Base-by-base conservation (phyloP, 2,888 invertebrate genomes). In the Chaitophorus viminalis region DNA sequence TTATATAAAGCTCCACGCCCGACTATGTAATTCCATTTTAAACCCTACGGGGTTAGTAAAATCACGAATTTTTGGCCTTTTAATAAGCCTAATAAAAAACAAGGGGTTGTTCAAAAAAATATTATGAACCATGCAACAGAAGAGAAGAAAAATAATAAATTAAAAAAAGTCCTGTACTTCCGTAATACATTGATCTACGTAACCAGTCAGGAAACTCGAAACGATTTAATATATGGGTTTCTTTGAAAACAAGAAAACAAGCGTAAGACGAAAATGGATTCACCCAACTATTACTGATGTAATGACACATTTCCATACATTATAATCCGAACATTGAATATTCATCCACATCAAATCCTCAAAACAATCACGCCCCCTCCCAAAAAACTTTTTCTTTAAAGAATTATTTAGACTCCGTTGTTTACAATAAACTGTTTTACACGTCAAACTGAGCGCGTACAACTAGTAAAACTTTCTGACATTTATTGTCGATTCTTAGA, bases 21-120 rank as follows among this genome's bases (percentile, higher is more conserved):
- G 65, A 36, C 65, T 29, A 29, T 52, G 54, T 79, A 86, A 86
- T 72, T 77, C 36, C 54, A 21, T 78, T 86, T 83, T 78, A 86
- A 78, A 36, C 78, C 68, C 78, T 33, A 33, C 31, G 78, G 86
- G 72, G 86, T 86, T 18, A 36, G 78, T 78, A 54, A 78, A 78
- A 70, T 72, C 86, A 78, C 70, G 60, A 79, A 68, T 70, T 78
- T 29, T 72, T 78, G n/a, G 82, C 36, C 74, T 68, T 85, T 86
- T 78, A 87, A 87, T 87, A 87, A 87, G 74, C 79, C 60, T 75
- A 65, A 81, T 79, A 87, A 81, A 87, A 83, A 33, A 74, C 36
- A 60, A 87, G 39, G 60, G 79, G 39, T 36, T 25, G 54, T 83
- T 60, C 14, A 5, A 54, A 81, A 81, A 39, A 68, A 81, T 6